Conservation (phyloP, 2,113 vertebrate species). For the Marmota monax region DNA sequence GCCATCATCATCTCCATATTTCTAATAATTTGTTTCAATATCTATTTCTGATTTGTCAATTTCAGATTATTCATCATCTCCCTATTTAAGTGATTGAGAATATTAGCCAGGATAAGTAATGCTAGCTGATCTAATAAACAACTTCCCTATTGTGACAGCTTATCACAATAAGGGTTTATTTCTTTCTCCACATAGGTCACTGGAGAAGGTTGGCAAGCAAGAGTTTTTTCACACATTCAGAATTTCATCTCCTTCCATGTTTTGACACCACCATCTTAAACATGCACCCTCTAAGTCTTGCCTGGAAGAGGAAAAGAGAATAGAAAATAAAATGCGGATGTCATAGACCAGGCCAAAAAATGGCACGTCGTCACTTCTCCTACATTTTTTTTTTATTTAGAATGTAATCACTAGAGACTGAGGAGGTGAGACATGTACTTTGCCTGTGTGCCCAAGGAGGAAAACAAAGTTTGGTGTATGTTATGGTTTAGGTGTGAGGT, state of each 20-base stretch:
- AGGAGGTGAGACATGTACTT: not conserved
- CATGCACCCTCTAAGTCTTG: not conserved
- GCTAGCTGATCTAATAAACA: not conserved
- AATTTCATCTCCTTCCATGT: not conserved
- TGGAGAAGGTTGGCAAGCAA: not conserved
- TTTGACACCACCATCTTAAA: not conserved
- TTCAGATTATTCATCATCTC: not conserved
- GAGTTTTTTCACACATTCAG: not conserved
- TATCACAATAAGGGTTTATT: not conserved
- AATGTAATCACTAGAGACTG: not conserved
- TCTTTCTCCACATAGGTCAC: not conserved
- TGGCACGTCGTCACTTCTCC: fast-evolving
- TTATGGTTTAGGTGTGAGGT: too few relatives aligned
- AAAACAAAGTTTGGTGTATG: not conserved
- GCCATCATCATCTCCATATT: not conserved
- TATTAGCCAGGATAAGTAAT: not conserved
- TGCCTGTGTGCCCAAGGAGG: not conserved
- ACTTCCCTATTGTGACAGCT: not conserved
- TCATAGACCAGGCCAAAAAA: not conserved
- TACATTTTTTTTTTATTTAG: not conserved
- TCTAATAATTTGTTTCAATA: slow-evolving; percentile 31
- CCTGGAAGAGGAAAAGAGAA: not conserved
- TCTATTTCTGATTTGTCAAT: not conserved
- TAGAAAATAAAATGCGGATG: not conserved
- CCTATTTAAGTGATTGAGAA: not conserved